Conservation (phyloP, 2,113 vertebrate species). For the Chaenogobius annularis region DNA sequence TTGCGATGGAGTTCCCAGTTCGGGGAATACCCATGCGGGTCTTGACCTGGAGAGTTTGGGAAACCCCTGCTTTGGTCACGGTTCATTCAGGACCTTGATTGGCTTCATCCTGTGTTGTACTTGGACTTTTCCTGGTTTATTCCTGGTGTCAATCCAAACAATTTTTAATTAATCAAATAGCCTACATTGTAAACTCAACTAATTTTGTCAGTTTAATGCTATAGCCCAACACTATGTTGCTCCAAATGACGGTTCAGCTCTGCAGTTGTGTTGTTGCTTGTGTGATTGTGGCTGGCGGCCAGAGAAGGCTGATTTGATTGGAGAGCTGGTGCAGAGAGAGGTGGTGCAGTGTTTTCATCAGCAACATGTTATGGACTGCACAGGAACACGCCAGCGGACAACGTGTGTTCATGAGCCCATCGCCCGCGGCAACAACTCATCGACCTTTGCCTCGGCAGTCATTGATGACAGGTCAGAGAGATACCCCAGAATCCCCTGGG, state of each 20-base stretch:
- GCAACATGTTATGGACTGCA: neutral
- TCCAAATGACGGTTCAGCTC: neutral
- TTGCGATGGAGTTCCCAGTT: no score
- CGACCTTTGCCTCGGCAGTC: neutral
- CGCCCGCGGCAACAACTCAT: neutral
- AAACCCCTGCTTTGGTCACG: no score
- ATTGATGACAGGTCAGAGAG: neutral
- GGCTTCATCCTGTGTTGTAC: no score
- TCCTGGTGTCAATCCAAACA: no score
- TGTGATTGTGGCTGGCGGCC: neutral
- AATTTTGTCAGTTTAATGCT: neutral
- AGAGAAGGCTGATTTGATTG: neutral
- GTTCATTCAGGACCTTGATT: no score
- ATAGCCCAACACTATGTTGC: neutral
- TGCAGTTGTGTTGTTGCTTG: neutral
- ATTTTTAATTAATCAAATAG: neutral
- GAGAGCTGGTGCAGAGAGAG: neutral
- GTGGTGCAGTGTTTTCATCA: neutral
- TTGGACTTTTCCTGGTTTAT: no score
- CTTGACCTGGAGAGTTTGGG: no score
- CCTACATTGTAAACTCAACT: neutral
- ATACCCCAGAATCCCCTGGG: neutral
- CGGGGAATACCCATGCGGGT: no score
- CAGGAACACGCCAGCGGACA: neutral
- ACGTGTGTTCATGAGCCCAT: neutral